Conservation (phyloP, 2,888 invertebrate genomes). For the Ischnura elegans region DNA sequence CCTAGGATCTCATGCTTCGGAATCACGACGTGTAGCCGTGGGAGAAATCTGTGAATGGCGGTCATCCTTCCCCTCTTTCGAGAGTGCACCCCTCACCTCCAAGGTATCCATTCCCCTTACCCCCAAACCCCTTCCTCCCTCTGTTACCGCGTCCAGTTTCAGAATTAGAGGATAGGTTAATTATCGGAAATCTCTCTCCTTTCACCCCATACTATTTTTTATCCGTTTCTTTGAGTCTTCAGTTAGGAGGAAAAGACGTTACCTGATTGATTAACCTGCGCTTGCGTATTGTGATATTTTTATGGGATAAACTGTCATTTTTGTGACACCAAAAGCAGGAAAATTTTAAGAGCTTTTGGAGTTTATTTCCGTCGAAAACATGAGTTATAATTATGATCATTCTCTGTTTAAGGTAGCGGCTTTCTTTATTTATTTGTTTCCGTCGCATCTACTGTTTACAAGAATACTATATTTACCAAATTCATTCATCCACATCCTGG, state of each 20-base stretch:
- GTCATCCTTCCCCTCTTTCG: not conserved
- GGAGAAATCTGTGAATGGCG: not conserved
- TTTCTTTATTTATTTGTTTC: not conserved
- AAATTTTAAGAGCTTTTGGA: not conserved
- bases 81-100: not conserved
- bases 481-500: too few species aligned
- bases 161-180: slow-evolving; percentile 37
- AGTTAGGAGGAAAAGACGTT: too few species aligned
- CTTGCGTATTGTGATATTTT: not conserved
- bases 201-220: not conserved
- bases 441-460: too few species aligned
- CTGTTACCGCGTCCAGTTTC: not conserved
- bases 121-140: not conserved
- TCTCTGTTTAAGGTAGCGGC: not conserved
- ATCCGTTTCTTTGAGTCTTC: not conserved
- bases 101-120: not conserved
- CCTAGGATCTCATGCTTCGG: not conserved
- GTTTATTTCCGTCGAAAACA: not conserved
- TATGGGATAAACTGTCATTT: not conserved
- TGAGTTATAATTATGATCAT: not conserved
- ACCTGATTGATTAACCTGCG: too few species aligned
- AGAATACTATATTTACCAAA: too few species aligned
- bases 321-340: not conserved
- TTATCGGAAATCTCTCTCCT: slow-evolving; percentile 26
- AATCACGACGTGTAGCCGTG: not conserved